Conservation (phyloP, 2,888 invertebrate species). For the Dynastes maya region DNA sequence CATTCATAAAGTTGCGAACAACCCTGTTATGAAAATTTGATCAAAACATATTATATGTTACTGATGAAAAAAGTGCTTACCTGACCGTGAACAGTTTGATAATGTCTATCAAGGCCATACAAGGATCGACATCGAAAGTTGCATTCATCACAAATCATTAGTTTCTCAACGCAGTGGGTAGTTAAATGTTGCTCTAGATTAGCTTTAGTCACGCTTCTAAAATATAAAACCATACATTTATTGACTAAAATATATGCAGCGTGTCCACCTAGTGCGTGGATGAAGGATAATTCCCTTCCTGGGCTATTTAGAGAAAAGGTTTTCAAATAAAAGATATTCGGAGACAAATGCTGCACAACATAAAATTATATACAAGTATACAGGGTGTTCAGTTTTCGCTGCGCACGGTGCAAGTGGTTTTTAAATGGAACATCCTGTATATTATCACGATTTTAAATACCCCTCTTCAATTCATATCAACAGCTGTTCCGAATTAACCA, state of each 20-base stretch:
- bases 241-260: slow-evolving; percentile 17
- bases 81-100: slow-evolving; percentile 63
- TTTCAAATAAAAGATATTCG: too few relatives aligned
- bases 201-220: slow-evolving; percentile 75
- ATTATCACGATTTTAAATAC: too few relatives aligned
- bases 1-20: slow-evolving; percentile 73
- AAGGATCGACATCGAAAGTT: slow-evolving; percentile 67
- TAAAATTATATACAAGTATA: too few relatives aligned
- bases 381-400: too few relatives aligned
- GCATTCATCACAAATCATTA: slow-evolving; percentile 68
- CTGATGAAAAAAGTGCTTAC: slow-evolving; percentile 56
- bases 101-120: slow-evolving; percentile 65
- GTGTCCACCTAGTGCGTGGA: too few relatives aligned
- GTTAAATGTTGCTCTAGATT: slow-evolving; percentile 76
- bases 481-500: too few relatives aligned
- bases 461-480: too few relatives aligned
- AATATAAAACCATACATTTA: slow-evolving; percentile 51
- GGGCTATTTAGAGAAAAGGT: too few relatives aligned
- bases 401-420: too few relatives aligned
- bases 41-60: not conserved
- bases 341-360: too few relatives aligned
- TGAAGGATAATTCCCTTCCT: too few relatives aligned
- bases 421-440: too few relatives aligned
- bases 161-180: slow-evolving; percentile 69
- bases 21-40: slow-evolving; percentile 66